phyloP scores from a whole-genome alignment of 2,113 vertebrate genomes.

The Nerophis ophidion region DNA sequence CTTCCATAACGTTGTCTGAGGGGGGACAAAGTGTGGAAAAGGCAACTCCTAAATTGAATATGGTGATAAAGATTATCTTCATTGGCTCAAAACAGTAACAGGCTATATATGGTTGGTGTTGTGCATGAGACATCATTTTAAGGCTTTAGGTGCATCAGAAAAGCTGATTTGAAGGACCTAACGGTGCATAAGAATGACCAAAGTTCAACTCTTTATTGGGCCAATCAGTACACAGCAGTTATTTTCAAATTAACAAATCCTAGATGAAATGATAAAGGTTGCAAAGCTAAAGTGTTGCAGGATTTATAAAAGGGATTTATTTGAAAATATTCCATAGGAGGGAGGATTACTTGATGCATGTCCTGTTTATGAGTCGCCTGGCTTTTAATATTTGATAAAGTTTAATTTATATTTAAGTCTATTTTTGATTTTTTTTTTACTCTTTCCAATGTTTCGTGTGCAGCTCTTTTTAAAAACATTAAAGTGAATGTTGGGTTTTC shows the following conservation, averaged over 20 bases:
- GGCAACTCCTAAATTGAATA: conserved; percentile 16
- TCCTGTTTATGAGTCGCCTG: conserved; percentile 47
- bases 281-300: conserved; percentile 57
- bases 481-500: conserved; percentile 20
- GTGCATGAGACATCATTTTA: conserved; percentile 45
- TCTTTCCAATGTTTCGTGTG: conserved; percentile 42
- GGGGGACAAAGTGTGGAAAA: conserved; percentile 22
- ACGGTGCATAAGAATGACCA: conserved; percentile 52
- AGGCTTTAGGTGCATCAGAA: conserved; percentile 30
- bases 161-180: conserved; percentile 47
- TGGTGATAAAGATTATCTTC: conserved; percentile 10
- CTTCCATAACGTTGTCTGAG: conserved; percentile 49
- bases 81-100: conserved; percentile 34
- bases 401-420: conserved; percentile 52
- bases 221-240: conserved; percentile 13
- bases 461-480: conserved; percentile 18
- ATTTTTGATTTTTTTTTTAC: conserved; percentile 36
- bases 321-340: conserved; percentile 24
- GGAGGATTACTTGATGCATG: conserved; percentile 45
- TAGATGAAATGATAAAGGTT: conserved; percentile 38
- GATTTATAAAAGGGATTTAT: conserved; percentile 28
- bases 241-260: conserved; percentile 1
- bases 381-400: conserved; percentile 56
- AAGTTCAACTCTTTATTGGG: conserved; percentile 41
- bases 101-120: conserved; percentile 35